Evolutionary conservation across 2,113 vertebrate species (phyloP), one percentile per base, ranked within the genome.

Genomic region (Notiomystis cincta): DNA sequence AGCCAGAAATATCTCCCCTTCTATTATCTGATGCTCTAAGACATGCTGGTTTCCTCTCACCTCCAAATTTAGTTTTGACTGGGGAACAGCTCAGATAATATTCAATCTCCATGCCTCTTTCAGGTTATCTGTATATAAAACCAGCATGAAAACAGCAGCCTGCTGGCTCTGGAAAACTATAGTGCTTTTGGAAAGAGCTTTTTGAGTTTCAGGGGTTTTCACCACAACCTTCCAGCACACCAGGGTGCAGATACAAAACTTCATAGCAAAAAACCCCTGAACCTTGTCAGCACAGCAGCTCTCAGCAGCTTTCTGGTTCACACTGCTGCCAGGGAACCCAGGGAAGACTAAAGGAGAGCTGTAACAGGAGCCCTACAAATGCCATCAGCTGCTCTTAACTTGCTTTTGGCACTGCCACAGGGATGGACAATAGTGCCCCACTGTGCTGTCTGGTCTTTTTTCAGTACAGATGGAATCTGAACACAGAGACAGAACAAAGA

Each of bases 21-120:
- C 51, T 69, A 84, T 80, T 85, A 82, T 62, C 70, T 57, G 78
- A 72, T 87, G 40, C 65, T 95, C 61, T 75, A 72, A 92, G 81
- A 89, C 78, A 64, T 60, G n/a, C n/a, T 79, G 65, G 37, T 48
- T 91, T 79, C 57, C 57, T 76, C 45, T 79, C 14, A 3, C 30
- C 48, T 96, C 50, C 84, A 80, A 51, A 87, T 93, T 65, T 65
- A 85, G 70, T 82, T 86, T 89, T 69, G 60, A 79, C 64, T 91
- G 30, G n/a, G 76, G 37, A 61, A 38, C 66, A 90, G 78, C 19
- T 85, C 73, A 72, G 54, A 85, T 87, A 87, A 65, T 82, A 90
- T 79, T 89, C 66, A 87, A 53, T 85, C 66, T 84, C 62, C 23
- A 35, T 69, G 58, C 65, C 50, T 69, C 53, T 87, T 82, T 93